Percentiles rank a stretch among this genome's conserved stretches.
phyloP scores from a whole-genome alignment of 1,140 invertebrate species.

The Zaprionus lachaisei region DNA sequence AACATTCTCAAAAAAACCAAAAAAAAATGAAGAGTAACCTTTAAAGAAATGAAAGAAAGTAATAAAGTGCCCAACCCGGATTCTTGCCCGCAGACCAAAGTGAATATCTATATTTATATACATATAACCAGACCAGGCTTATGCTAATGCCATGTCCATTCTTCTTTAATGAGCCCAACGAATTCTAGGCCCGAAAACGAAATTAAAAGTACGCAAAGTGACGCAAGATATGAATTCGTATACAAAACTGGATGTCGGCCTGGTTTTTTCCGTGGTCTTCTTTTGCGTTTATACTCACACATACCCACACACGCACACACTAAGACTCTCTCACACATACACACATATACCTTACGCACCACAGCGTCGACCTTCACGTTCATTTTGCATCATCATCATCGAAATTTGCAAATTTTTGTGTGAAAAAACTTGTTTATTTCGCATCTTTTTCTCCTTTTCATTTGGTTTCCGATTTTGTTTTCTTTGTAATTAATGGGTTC shows the following conservation, averaged over 20 bases:
- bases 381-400: slow-evolving; percentile 50
- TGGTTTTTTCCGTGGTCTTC: slow-evolving; percentile 46
- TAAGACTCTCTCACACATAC: background rate
- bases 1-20: slow-evolving; percentile 18
- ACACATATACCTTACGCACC: slow-evolving; percentile 26
- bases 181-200: slow-evolving; percentile 45
- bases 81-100: slow-evolving; percentile 1
- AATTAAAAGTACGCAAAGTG: slow-evolving; percentile 44
- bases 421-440: slow-evolving; percentile 12
- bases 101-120: background rate
- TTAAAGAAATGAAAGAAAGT: slow-evolving; percentile 25
- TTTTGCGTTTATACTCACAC: slow-evolving; percentile 11
- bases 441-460: background rate
- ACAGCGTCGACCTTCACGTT: slow-evolving; percentile 37
- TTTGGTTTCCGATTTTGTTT: slow-evolving; percentile 27
- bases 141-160: slow-evolving; percentile 12
- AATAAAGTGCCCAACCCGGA: slow-evolving; percentile 20
- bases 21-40: background rate
- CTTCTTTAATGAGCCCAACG: slow-evolving; percentile 33
- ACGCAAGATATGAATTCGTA: slow-evolving; percentile 28
- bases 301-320: background rate
- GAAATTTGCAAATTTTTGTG: slow-evolving; percentile 48
- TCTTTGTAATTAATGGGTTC: slow-evolving; percentile 51
- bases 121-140: background rate
- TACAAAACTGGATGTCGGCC: slow-evolving; percentile 25